Evolutionary conservation across 2,797 vertebrate species (phyloP), one percentile per base, ranked within the genome.

Genomic region (Steatocranus sp.): DNA sequence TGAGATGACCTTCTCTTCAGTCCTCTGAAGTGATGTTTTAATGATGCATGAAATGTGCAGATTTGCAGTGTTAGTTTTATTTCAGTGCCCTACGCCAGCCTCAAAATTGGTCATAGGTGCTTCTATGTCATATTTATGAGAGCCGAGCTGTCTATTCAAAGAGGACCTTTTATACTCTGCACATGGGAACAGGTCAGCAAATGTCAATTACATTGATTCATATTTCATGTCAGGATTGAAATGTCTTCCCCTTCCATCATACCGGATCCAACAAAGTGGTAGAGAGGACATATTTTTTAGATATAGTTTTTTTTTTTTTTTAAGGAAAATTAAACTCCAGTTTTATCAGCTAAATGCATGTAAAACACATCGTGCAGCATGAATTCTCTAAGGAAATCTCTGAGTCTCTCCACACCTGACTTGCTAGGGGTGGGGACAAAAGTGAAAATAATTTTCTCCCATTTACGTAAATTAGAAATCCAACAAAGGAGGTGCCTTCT

Each of bases 171-270:
- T 75, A 73, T 88, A 56, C 68, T 88, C 88, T 90, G 89, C 93
- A 93, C 92, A 93, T 93, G 94, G 93, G 94, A 94, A 92, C 92
- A 90, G 92, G 92, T 94, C 91, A 92, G 94, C 91, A 95, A 95
- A 95, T 94, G 94, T 94, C 94, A 95, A 34, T 87, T 84, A 63
- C 80, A 83, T 81, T 83, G 74, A 91, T 93, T 93, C 88, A 93
- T 93, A 91, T 94, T 93, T 92, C 83, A 94, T 91, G 91, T 94
- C 85, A 75, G 81, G 87, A 88, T 86, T 79, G 76, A 95, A 94
- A 95, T 94, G 91, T 91, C 89, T 89, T 83, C 27, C 49, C 87
- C 85, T 92, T 95, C 93, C 88, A 92, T 93, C 93, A 94, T 23
- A 34, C 32, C 53, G 27, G 54, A 76, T 81, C 76, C 63, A 76